Conservation (phyloP, 2,888 invertebrate genomes). For the Polydrusus pterygomalis region DNA sequence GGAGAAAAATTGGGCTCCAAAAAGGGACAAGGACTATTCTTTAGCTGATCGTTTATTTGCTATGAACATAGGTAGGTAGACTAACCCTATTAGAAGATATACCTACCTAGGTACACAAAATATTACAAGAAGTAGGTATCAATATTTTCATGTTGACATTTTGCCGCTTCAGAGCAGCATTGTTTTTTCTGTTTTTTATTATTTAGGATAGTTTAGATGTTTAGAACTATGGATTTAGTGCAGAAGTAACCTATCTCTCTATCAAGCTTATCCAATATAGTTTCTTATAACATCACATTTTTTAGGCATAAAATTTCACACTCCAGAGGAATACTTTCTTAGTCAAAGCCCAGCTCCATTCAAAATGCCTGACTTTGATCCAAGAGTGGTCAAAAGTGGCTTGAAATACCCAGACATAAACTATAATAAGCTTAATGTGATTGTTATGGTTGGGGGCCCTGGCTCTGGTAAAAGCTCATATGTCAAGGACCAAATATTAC, state of each 20-base stretch:
- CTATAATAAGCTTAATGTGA: conserved; percentile 76
- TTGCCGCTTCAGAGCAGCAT: no score
- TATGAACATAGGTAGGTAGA: conserved; percentile 78
- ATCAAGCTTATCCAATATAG: no score
- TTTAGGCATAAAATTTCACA: conserved; percentile 81
- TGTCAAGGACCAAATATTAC: conserved; percentile 79
- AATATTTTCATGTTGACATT: no score
- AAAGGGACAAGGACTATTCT: conserved; percentile 91
- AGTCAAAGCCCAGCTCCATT: conserved; percentile 75
- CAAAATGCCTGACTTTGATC: conserved; percentile 80
- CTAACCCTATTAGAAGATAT: neutral
- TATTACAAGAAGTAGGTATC: no score
- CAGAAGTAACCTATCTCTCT: no score
- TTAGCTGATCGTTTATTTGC: conserved; percentile 91
- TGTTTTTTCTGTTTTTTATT: no score
- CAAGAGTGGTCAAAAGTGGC: conserved; percentile 71
- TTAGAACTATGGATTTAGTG: no score
- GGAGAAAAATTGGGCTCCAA: conserved; percentile 81
- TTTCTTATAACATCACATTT: no score
- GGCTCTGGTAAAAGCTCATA: conserved; percentile 94
- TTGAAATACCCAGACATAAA: conserved; percentile 65
- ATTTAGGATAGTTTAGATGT: no score
- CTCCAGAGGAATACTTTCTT: conserved; percentile 95
- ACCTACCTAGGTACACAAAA: no score
- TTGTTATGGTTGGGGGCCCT: conserved; percentile 88